Conservation (phyloP, 1,140 invertebrate genomes). For the Ptiloglossa arizonensis region DNA sequence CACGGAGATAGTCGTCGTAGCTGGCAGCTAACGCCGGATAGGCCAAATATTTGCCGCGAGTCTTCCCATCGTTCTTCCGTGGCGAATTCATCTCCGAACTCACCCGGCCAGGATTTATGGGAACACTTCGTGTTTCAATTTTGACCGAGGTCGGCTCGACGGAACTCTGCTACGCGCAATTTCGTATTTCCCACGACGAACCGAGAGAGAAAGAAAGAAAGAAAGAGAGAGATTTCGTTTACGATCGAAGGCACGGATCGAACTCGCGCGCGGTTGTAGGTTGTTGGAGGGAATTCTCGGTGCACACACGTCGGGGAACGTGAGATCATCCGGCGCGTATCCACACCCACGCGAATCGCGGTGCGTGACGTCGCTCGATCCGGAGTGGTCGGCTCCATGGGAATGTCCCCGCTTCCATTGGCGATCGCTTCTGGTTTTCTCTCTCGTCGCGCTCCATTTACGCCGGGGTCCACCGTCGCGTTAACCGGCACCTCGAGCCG, state of each 20-base stretch:
- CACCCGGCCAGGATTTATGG: no score
- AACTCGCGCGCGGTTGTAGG: background rate
- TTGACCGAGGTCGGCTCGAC: no score
- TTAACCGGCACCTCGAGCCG: slow-evolving; percentile 24
- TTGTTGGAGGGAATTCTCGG: background rate
- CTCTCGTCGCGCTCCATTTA: slow-evolving; percentile 58
- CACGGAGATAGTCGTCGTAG: no score
- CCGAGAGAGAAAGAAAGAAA: no score
- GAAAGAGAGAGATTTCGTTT: background rate
- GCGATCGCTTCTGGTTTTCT: slow-evolving; percentile 60
- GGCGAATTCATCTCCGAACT: no score
- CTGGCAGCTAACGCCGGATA: no score
- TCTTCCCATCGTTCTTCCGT: no score
- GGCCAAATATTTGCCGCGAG: no score
- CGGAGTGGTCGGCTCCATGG: slow-evolving; percentile 35
- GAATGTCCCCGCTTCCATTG: slow-evolving; percentile 55
- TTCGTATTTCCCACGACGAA: no score
- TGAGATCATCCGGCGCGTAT: slow-evolving; percentile 61
- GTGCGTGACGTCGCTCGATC: slow-evolving; percentile 52
- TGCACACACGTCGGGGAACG: slow-evolving; percentile 29
- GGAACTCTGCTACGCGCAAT: no score
- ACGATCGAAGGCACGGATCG: background rate
- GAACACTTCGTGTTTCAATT: no score
- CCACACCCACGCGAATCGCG: slow-evolving; percentile 53
- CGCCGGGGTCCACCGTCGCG: slow-evolving; percentile 28